Evolutionary conservation across 2,888 invertebrate species (phyloP).

Genomic region (Eledona agricola): DNA sequence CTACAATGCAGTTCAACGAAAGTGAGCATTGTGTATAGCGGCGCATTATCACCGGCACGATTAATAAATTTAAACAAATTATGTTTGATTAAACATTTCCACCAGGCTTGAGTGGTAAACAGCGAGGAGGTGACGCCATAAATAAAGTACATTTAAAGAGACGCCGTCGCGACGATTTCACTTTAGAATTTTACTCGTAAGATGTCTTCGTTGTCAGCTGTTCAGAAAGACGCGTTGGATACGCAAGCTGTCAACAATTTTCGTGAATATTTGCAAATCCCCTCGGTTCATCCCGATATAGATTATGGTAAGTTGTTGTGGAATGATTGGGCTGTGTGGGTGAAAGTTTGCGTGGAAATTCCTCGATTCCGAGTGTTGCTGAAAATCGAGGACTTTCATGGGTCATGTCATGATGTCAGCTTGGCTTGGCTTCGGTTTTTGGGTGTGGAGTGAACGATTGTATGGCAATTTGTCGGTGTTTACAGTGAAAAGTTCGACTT

Average conservation of each 20-base stretch:
- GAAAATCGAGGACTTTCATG: constrained; percentile 18
- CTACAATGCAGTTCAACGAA: no score
- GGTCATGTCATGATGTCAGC: constrained; percentile 24
- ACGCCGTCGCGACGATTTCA: constrained; percentile 33
- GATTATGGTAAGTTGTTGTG: constrained; percentile 77
- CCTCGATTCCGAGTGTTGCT: constrained; percentile 1
- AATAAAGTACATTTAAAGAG: constrained; percentile 19
- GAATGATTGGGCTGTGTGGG: constrained; percentile 8
- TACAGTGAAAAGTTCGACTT: constrained; percentile 4
- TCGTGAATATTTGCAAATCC: constrained; percentile 84
- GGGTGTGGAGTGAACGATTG: constrained; percentile 44
- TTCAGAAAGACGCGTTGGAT: constrained; percentile 55
- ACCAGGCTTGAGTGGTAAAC: constrained; percentile 9
- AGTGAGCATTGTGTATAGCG: no score
- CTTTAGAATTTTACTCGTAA: constrained; percentile 45
- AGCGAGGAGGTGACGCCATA: background rate
- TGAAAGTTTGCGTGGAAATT: constrained; percentile 9
- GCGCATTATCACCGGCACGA: constrained; percentile 8
- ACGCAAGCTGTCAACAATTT: constrained; percentile 70
- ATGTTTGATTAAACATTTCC: constrained; percentile 19
- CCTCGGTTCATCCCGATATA: constrained; percentile 87
- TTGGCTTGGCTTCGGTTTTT: constrained; percentile 51
- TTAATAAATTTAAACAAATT: constrained; percentile 24
- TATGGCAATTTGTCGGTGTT: background rate
- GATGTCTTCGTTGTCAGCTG: constrained; percentile 58